A percentile compares a stretch with the other conserved stretches of the same genome.
phyloP scores from a whole-genome alignment of 92 coral and sea anemone species.

The Nematostella vectensis region DNA sequence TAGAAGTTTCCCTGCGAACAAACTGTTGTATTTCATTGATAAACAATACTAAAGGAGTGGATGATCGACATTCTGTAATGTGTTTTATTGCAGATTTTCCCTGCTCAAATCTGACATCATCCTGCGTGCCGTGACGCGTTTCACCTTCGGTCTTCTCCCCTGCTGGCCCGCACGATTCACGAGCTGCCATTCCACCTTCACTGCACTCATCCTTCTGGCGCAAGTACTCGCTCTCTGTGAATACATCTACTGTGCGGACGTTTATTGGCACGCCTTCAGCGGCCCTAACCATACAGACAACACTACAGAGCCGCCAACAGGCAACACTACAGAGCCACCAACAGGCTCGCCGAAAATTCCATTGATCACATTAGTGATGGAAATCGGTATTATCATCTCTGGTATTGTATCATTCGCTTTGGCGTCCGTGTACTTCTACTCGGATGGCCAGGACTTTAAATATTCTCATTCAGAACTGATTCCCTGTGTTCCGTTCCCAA shows the following conservation, averaged over 20 bases:
- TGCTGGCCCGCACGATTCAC: slow-evolving; percentile 35
- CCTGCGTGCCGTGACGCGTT: slow-evolving; percentile 16
- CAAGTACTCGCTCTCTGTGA: slow-evolving; percentile 39
- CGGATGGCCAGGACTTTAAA: slow-evolving; percentile 25
- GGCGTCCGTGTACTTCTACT: slow-evolving; percentile 41
- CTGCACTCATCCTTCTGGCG: slow-evolving; percentile 13
- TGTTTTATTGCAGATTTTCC: slow-evolving; percentile 11
- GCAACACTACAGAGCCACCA: not conserved
- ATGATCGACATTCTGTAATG: no score
- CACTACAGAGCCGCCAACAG: not conserved
- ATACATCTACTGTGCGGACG: slow-evolving; percentile 31
- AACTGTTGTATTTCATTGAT: no score
- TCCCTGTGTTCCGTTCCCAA: slow-evolving; percentile 35
- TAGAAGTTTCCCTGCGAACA: no score
- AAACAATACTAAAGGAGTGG: no score
- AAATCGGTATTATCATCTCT: slow-evolving; percentile 27
- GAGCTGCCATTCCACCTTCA: slow-evolving; percentile 12
- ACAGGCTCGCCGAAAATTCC: slow-evolving; percentile 32
- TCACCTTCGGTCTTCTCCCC: slow-evolving; percentile 37
- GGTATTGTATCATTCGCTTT: slow-evolving; percentile 33
- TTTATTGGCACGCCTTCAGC: slow-evolving; percentile 20
- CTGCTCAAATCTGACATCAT: slow-evolving; percentile 20
- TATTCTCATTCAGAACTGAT: slow-evolving; percentile 33
- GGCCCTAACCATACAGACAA: not conserved
- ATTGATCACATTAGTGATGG: slow-evolving; percentile 29